A percentile compares a stretch with the other conserved stretches of the same genome.
phyloP scores from a whole-genome alignment of 2,797 vertebrate genomes.

The Clarias laeviceps region DNA sequence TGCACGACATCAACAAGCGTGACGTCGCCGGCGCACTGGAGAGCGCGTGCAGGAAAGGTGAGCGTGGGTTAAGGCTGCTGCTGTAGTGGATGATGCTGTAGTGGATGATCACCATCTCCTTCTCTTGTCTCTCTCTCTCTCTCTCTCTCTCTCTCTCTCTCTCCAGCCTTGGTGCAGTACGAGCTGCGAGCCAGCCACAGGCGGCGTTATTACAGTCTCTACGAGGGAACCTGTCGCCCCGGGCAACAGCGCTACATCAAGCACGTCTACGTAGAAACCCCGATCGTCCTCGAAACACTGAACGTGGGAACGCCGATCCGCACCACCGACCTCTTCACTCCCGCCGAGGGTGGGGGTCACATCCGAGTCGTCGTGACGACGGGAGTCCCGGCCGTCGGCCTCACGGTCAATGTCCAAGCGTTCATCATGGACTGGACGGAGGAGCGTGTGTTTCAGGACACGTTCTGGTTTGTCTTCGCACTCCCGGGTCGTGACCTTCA shows the following conservation, averaged over 20 bases:
- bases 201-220: constrained; percentile 59
- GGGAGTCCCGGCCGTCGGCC: constrained; percentile 70
- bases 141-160: not conserved
- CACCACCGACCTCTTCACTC: constrained; percentile 66
- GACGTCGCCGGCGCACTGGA: not conserved
- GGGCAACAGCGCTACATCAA: constrained; percentile 67
- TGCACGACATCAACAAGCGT: constrained; percentile 17
- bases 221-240: constrained; percentile 66
- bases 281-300: constrained; percentile 57
- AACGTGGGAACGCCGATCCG: constrained; percentile 46
- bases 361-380: constrained; percentile 71
- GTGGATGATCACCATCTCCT: not conserved
- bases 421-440: constrained; percentile 72
- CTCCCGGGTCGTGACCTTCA: constrained; percentile 64
- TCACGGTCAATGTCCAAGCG: constrained; percentile 66
- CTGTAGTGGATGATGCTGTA: not conserved
- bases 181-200: constrained; percentile 53
- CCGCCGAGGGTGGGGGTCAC: not conserved
- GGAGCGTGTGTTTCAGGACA: constrained; percentile 63
- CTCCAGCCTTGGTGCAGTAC: constrained; percentile 60
- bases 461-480: constrained; percentile 71
- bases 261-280: constrained; percentile 64
- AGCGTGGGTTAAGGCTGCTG: too few species aligned
- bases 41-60: constrained; percentile 46
- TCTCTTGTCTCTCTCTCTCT: not conserved